Percentiles rank a stretch among this genome's conserved stretches.
These are phyloP conservation scores for Sigmodon hispidus DNA, from an alignment of 2,113 vertebrate genomes.

Conservation along the genomic window DNA sequence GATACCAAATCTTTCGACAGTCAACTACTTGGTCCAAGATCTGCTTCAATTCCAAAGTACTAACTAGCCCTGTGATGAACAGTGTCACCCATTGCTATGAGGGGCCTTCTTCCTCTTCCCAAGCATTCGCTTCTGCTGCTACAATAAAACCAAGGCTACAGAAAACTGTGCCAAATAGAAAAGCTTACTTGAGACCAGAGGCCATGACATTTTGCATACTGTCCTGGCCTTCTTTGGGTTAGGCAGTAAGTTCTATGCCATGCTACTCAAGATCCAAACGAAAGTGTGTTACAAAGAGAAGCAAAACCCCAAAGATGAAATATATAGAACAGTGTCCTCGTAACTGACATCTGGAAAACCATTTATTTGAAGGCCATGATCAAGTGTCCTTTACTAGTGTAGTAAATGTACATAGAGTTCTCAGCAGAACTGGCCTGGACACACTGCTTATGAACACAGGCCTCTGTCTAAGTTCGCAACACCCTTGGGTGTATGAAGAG, in stretches of 20 bases:
- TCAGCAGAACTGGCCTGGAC: neutral
- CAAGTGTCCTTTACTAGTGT: neutral
- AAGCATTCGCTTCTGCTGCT: neutral
- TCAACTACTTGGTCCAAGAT: neutral
- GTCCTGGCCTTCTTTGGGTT: neutral
- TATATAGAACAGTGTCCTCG: neutral
- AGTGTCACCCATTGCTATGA: neutral
- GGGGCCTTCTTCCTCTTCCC: neutral
- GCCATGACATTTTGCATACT: neutral
- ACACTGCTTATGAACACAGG: neutral
- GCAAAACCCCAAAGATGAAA: neutral
- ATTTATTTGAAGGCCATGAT: neutral
- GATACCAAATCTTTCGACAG: neutral
- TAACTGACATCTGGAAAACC: neutral
- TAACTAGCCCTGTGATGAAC: neutral
- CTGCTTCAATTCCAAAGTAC: neutral
- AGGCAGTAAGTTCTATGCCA: neutral
- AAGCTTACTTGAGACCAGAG: neutral
- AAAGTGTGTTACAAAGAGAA: neutral
- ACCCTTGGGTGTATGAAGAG: neutral
- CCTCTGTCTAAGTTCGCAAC: neutral
- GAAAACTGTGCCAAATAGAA: neutral
- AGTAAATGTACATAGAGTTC: fast-evolving
- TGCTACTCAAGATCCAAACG: neutral
- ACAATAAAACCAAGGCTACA: neutral